Conservation (phyloP, 2,797 vertebrate genomes). For the Taenioides sp. region DNA sequence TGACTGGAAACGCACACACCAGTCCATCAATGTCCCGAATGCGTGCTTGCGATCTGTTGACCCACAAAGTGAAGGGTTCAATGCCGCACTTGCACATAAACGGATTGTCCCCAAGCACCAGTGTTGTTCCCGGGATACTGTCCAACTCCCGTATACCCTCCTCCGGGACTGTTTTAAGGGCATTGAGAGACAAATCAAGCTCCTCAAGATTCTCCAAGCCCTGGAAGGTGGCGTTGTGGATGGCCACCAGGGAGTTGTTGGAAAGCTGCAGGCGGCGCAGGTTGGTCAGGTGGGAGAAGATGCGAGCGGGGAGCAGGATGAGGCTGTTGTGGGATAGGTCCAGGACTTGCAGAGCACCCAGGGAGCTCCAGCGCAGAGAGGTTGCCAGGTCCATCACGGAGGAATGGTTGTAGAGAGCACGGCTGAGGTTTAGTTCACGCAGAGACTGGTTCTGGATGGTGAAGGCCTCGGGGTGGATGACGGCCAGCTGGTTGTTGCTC, state of each 20-base stretch:
- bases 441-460: slow-evolving; percentile 65
- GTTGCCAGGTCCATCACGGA: slow-evolving; percentile 64
- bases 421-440: slow-evolving; percentile 80
- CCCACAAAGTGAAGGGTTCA: slow-evolving; percentile 75
- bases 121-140: slow-evolving; percentile 39
- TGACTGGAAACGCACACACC: slow-evolving; percentile 67
- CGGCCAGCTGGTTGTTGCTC: slow-evolving; percentile 78
- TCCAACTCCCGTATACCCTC: slow-evolving; percentile 72
- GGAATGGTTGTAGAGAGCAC: slow-evolving; percentile 77
- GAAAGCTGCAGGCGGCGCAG: slow-evolving; percentile 67
- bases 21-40: slow-evolving; percentile 61
- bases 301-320: slow-evolving; percentile 64
- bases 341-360: slow-evolving; percentile 62
- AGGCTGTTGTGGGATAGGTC: slow-evolving; percentile 79
- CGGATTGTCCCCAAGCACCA: slow-evolving; percentile 73
- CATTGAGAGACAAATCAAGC: slow-evolving; percentile 77
- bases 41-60: slow-evolving; percentile 68
- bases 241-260: slow-evolving; percentile 78
- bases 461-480: slow-evolving; percentile 79
- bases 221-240: slow-evolving; percentile 72
- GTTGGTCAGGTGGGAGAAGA: slow-evolving; percentile 66
- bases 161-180: slow-evolving; percentile 68
- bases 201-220: slow-evolving; percentile 72
- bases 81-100: slow-evolving; percentile 78
- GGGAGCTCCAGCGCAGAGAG: slow-evolving; percentile 67